phyloP scores from a whole-genome alignment of 2,113 vertebrate genomes.

The Polyodon spathula region DNA sequence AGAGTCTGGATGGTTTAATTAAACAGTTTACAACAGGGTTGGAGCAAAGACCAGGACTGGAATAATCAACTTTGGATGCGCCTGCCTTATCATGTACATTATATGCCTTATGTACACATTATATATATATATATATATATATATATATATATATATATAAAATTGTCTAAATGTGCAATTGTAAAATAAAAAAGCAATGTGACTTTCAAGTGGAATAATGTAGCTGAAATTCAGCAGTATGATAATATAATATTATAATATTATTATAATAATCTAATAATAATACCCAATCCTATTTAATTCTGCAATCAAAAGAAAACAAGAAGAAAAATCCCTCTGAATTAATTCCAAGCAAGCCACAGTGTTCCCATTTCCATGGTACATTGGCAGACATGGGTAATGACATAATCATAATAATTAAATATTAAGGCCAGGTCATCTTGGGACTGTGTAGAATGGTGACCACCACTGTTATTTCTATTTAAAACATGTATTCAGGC shows the following conservation, averaged over 20 bases:
- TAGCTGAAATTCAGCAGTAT: constrained; percentile 17
- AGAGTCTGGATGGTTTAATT: too few species aligned
- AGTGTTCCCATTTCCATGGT: constrained; percentile 46
- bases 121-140: too few species aligned
- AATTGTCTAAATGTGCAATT: too few species aligned
- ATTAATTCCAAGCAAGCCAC: constrained; percentile 45
- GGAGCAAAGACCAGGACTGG: too few species aligned
- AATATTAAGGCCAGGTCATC: constrained; percentile 57
- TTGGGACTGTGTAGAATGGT: constrained; percentile 44
- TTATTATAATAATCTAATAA: constrained; percentile 41
- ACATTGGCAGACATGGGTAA: constrained; percentile 56
- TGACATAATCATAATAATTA: constrained; percentile 65
- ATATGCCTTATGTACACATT: too few species aligned
- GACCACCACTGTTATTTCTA: constrained; percentile 57
- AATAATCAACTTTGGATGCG: too few species aligned
- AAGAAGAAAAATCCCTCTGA: constrained; percentile 55
- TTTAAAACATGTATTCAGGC: constrained; percentile 55
- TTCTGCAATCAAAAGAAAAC: constrained; percentile 48
- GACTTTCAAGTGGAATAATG: too few species aligned
- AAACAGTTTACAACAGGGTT: too few species aligned
- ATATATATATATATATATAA: too few species aligned
- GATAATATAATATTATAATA: constrained; percentile 46
- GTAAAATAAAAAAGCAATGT: too few species aligned
- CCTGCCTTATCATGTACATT: too few species aligned
- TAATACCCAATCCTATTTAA: constrained; percentile 46